Conservation (phyloP, 1,140 invertebrate genomes). For the Lysiphlebus fabarum region DNA sequence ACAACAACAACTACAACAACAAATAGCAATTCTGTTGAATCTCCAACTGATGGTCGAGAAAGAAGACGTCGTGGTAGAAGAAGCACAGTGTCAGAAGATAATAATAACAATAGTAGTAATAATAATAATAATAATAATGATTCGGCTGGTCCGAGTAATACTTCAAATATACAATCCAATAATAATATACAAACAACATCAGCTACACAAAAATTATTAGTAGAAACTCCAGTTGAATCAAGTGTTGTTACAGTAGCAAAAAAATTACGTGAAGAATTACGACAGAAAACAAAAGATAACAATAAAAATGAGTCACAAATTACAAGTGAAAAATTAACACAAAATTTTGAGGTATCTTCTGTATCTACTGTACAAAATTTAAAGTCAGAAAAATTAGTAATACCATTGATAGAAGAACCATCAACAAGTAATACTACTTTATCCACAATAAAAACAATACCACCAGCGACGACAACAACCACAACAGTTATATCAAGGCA, state of each 20-base stretch:
- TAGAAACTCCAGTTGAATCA: slow-evolving; percentile 15
- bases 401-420: too few species aligned
- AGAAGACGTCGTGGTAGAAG: slow-evolving; percentile 47
- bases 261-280: slow-evolving; percentile 9
- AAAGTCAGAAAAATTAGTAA: too few species aligned
- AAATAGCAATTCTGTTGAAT: slow-evolving; percentile 44
- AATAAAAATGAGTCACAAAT: not conserved
- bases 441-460: slow-evolving; percentile 4
- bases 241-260: slow-evolving; percentile 25
- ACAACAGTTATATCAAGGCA: slow-evolving; percentile 11
- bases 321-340: not conserved
- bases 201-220: slow-evolving; percentile 22
- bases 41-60: slow-evolving; percentile 45
- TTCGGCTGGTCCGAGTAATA: slow-evolving; percentile 40
- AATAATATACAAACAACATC: slow-evolving; percentile 29
- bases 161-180: slow-evolving; percentile 40
- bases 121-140: slow-evolving; percentile 35
- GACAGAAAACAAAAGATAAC: slow-evolving; percentile 15
- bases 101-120: slow-evolving; percentile 32
- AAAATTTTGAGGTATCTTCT: not conserved
- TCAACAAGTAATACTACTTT: not conserved
- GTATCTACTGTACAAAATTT: not conserved
- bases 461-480: not conserved
- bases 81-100: slow-evolving; percentile 43
- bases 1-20: slow-evolving; percentile 25